Evolutionary conservation across 1,140 invertebrate species (phyloP), one percentile per base, ranked within the genome.

Genomic region (Aphelenchoides fujianensis): DNA sequence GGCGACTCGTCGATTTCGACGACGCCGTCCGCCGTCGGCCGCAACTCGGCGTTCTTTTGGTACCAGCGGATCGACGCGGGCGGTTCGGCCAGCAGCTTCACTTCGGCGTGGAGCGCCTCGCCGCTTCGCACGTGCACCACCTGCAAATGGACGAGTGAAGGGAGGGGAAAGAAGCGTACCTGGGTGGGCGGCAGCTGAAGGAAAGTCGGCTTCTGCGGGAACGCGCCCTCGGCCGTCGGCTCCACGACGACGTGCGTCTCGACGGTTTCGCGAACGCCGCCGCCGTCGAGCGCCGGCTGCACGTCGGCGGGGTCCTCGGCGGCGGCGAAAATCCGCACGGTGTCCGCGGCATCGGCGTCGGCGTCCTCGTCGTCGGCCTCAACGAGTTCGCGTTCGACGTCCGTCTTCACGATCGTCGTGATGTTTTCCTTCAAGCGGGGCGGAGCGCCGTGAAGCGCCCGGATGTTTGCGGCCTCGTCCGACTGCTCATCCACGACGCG

Each of bases 21-120:
- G 2, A 32, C 31, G 2, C 48, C 59, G 28, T 75, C 36, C 3
- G 55, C 34, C 16, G 63, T 66, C 16, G 68, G 52, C 19, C 74
- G 73, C 1, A 81, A 27, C 52, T 81, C 80, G 55, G 83, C 82
- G 55, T 81, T 81, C 27, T 77, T 74, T 9, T 68, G 55, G 54
- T 79, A 82, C 81, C 81, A 82, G 28, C 69, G 52, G 28, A 79
- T 55, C 3, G 9, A 19, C 3, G 70, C 54, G 2, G 19, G n/a
- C 9, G 70, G 68, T 7, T 59, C 35, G 12, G 71, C 71, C 5
- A 27, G 9, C 66, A 68, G n/a, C 59, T 64, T 52, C 5, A 36
- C 62, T 32, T 35, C 5, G 3, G 28, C 3, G 9, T 19, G 9
- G 7, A 59, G 23, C 9, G 57, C 19, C 41, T 59, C 57, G 23